A percentile compares a stretch with the other conserved stretches of the same genome.
These are phyloP conservation scores for Solea senegalensis DNA, from an alignment of 2,113 vertebrate species.

Conservation along the genomic window DNA sequence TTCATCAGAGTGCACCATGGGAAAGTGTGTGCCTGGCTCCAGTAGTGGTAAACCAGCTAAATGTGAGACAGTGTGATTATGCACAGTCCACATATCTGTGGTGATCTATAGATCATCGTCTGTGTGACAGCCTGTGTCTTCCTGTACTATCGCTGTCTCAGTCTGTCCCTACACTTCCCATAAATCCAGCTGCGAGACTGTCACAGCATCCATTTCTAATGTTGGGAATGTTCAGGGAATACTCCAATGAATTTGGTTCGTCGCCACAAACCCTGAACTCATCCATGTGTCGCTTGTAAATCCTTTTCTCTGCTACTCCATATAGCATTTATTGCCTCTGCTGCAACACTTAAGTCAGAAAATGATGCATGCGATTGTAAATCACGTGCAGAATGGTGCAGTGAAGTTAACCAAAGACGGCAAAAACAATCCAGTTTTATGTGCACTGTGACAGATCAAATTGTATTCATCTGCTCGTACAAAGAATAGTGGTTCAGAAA, in stretches of 20 bases:
- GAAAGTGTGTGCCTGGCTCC: conserved; percentile 45
- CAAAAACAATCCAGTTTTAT: too few relatives aligned
- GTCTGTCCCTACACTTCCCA: conserved; percentile 21
- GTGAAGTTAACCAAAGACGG: too few relatives aligned
- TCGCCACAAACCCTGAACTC: conserved; percentile 10
- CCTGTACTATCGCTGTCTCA: conserved; percentile 27
- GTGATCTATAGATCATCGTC: conserved; percentile 41
- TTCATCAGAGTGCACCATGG: conserved; percentile 35
- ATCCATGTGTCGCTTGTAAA: conserved; percentile 12
- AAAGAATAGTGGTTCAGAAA: too few relatives aligned
- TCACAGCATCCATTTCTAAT: background rate
- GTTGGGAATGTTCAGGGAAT: conserved; percentile 21
- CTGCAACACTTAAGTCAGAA: background rate
- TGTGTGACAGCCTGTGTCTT: conserved; percentile 29
- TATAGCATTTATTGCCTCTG: background rate
- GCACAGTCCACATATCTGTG: conserved; percentile 47
- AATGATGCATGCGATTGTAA: background rate
- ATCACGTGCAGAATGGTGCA: background rate
- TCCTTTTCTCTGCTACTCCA: background rate
- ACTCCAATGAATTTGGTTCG: conserved; percentile 14
- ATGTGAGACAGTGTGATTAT: conserved; percentile 49
- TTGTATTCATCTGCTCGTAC: too few relatives aligned
- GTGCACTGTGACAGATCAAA: too few relatives aligned
- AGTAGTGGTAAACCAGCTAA: conserved; percentile 46
- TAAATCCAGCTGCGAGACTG: background rate